Percentiles rank a stretch among this genome's conserved stretches.
Evolutionary conservation across 2,888 invertebrate genomes (phyloP).

Genomic region (Pelosia muscerda): DNA sequence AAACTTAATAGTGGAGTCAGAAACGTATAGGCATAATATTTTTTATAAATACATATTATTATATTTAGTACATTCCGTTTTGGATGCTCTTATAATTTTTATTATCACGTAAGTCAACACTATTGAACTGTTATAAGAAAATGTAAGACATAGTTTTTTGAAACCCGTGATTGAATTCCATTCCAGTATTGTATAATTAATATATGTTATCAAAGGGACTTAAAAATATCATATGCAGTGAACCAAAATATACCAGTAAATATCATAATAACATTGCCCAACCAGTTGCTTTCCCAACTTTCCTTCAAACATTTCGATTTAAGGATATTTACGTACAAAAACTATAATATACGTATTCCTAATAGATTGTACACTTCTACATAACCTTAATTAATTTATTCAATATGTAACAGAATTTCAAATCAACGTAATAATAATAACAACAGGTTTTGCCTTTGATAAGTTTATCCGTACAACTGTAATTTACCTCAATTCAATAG

Average conservation of each 20-base stretch:
- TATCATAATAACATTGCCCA: too few relatives aligned
- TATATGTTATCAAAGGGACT: background rate
- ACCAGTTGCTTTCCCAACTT: background rate
- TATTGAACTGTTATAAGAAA: background rate
- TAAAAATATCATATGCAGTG: background rate
- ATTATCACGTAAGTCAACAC: background rate
- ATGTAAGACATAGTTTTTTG: background rate
- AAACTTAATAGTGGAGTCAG: conserved; percentile 37
- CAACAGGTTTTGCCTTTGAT: conserved; percentile 29
- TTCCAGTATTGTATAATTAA: background rate
- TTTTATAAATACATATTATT: conserved; percentile 14
- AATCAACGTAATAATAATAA: conserved; percentile 5
- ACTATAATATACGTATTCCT: background rate
- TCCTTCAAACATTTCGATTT: background rate
- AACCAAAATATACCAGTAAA: too few relatives aligned
- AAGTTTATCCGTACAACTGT: conserved; percentile 29
- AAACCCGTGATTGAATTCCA: background rate
- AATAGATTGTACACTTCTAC: background rate
- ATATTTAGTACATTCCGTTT: background rate
- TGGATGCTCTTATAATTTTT: background rate
- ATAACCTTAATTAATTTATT: background rate
- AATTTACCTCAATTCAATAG: conserved; percentile 45
- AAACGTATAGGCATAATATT: conserved; percentile 20
- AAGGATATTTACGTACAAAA: background rate
- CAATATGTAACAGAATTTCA: conserved; percentile 2